These are phyloP conservation scores for Brachyhypopomus occidentalis DNA, from an alignment of 2,113 vertebrate genomes.

Conservation along the genomic window DNA sequence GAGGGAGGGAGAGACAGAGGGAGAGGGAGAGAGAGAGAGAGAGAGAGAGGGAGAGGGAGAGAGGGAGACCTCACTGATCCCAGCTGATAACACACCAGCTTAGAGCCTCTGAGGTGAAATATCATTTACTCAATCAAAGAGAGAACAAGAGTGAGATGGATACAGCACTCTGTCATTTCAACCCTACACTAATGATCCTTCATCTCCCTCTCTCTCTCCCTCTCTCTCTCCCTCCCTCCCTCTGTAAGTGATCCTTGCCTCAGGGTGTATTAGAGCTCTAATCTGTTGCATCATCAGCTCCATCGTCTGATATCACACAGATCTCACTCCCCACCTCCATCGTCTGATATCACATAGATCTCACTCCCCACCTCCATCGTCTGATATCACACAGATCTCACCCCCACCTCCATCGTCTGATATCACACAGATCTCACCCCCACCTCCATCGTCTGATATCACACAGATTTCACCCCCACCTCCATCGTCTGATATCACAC, in stretches of 20 bases:
- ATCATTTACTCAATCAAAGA: no score
- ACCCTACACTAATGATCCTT: no score
- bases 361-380: not conserved
- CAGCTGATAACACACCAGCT: no score
- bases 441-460: not conserved
- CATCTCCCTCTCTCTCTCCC: no score
- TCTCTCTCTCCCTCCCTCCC: not conserved
- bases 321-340: not conserved
- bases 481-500: not conserved
- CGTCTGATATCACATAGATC: not conserved
- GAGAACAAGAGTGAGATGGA: no score
- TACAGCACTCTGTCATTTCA: no score
- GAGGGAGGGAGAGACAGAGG: not conserved
- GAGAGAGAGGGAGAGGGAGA: no score
- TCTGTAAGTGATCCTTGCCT: not conserved
- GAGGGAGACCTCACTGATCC: no score
- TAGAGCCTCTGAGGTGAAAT: no score
- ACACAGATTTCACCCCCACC: not conserved
- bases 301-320: not conserved
- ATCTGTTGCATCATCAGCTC: not conserved
- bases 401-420: not conserved
- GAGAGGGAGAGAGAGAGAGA: conserved; percentile 14
- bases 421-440: not conserved
- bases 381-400: not conserved
- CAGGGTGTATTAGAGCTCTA: no score